Conservation (phyloP, 2,113 vertebrate species). For the Sclerurus mexicanus region DNA sequence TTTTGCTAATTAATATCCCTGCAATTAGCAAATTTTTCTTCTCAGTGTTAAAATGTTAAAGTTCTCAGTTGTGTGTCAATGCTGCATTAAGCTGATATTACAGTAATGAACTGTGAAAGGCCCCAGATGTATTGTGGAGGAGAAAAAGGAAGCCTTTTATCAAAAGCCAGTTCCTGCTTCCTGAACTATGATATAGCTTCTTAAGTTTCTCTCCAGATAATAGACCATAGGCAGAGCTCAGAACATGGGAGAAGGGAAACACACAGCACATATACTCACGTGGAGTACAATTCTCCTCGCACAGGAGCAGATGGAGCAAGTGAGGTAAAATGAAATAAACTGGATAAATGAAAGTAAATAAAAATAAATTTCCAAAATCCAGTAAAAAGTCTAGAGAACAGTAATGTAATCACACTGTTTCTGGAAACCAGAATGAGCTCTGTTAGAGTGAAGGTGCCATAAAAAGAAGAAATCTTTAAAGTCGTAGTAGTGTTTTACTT, state of each 20-base stretch:
- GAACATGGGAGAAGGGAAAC: conserved; percentile 17
- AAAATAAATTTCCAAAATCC: background rate
- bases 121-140: conserved; percentile 63
- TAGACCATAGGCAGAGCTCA: conserved; percentile 29
- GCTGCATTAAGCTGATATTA: conserved; percentile 59
- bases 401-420: background rate
- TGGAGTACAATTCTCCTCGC: background rate
- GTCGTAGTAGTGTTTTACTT: background rate
- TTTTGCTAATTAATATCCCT: conserved; percentile 57
- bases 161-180: conserved; percentile 77
- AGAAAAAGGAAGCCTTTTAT: conserved; percentile 78
- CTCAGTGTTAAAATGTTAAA: conserved; percentile 49
- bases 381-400: background rate
- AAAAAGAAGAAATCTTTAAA: background rate
- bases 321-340: background rate
- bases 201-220: conserved; percentile 59
- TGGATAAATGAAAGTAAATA: background rate
- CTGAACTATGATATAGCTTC: conserved; percentile 69
- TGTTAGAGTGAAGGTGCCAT: background rate
- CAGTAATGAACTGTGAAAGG: conserved; percentile 72
- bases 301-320: background rate
- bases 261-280: background rate
- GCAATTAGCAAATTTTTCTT: conserved; percentile 39
- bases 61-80: conserved; percentile 66
- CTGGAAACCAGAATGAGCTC: background rate